These are phyloP conservation scores for Aulostomus chinensis DNA, from an alignment of 2,797 vertebrate genomes.

Conservation along the genomic window DNA sequence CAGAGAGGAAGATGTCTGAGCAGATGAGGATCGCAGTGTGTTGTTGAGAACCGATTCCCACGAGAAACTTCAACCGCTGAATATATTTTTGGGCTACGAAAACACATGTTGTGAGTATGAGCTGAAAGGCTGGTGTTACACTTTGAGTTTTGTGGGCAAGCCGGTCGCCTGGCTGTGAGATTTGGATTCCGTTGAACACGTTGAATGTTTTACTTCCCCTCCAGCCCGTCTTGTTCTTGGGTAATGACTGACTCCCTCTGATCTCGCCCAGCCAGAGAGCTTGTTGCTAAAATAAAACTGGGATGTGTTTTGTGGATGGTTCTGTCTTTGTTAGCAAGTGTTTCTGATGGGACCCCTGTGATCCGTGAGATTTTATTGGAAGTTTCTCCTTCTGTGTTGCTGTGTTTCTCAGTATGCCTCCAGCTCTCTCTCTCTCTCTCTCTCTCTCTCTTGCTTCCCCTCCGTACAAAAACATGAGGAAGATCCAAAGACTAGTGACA, in stretches of 20 bases:
- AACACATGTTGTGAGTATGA: conserved; percentile 55
- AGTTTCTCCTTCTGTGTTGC: conserved; percentile 31
- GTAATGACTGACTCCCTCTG: conserved; percentile 37
- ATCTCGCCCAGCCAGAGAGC: conserved; percentile 22
- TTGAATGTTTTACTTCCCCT: conserved; percentile 34
- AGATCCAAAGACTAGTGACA: conserved; percentile 17
- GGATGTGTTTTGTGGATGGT: conserved; percentile 36
- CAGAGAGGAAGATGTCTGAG: conserved; percentile 1
- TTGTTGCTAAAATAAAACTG: conserved; percentile 44
- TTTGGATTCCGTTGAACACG: conserved; percentile 18
- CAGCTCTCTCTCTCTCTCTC: conserved; percentile 27
- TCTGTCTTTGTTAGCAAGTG: conserved; percentile 43
- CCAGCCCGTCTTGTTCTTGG: conserved; percentile 13
- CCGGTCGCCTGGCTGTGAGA: conserved; percentile 4
- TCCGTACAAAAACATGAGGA: conserved; percentile 30
- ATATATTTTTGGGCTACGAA: conserved; percentile 23
- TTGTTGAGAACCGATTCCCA: conserved; percentile 1
- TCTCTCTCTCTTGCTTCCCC: background rate
- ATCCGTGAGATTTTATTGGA: conserved; percentile 50
- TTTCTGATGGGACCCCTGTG: conserved; percentile 60
- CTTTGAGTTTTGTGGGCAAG: conserved; percentile 1
- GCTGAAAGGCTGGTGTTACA: conserved; percentile 25
- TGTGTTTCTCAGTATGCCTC: conserved; percentile 25
- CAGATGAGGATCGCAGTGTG: conserved; percentile 16
- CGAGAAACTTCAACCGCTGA: conserved; percentile 4